These are phyloP conservation scores for Rissa tridactyla DNA, from an alignment of 2,113 vertebrate species.

Conservation along the genomic window DNA sequence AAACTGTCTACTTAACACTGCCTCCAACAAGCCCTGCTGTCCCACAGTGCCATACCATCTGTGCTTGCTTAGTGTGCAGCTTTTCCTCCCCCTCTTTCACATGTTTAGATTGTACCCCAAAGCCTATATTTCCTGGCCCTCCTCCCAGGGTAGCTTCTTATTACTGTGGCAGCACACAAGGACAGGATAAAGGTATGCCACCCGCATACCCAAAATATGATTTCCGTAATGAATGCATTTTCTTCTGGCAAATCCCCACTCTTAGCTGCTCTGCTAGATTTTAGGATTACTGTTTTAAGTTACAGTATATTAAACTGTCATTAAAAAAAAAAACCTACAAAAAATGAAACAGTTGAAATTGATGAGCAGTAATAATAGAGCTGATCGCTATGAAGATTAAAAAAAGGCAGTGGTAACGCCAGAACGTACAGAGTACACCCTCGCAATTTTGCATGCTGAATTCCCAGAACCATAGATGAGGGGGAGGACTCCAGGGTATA, in stretches of 20 bases:
- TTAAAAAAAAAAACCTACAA: neutral
- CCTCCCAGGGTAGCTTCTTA: neutral
- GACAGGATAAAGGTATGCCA: neutral
- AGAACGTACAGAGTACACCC: fast-evolving
- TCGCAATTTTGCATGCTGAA: neutral
- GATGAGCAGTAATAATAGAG: neutral
- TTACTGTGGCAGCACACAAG: neutral
- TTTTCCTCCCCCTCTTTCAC: constrained; percentile 35
- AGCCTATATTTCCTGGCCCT: neutral
- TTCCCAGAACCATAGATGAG: neutral
- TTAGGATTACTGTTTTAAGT: neutral
- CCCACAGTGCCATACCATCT: constrained; percentile 26
- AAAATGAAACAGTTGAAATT: neutral
- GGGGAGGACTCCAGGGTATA: neutral
- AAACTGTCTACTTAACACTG: constrained; percentile 55
- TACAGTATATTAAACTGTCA: neutral
- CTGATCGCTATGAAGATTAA: neutral
- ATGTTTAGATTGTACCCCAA: neutral
- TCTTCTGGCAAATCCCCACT: neutral
- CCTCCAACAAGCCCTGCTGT: constrained; percentile 43
- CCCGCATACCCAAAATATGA: neutral
- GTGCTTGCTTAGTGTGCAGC: constrained; percentile 33
- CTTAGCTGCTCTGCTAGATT: neutral
- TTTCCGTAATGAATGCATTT: neutral
- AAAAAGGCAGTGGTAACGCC: neutral